These are phyloP conservation scores for Lamproptera curius DNA, from an alignment of 2,888 invertebrate species.

Conservation along the genomic window DNA sequence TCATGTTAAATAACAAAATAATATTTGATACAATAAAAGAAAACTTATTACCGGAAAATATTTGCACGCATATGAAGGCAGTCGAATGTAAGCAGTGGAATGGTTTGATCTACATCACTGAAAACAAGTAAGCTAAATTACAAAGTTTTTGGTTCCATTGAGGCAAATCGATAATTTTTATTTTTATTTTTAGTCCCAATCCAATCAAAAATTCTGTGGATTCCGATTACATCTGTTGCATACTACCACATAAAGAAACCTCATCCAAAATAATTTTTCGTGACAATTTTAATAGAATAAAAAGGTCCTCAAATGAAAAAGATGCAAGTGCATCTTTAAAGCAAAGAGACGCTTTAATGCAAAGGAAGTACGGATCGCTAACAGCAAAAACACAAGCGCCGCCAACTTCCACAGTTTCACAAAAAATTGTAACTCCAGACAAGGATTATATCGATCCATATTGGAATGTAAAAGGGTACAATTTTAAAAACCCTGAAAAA, in stretches of 20 bases:
- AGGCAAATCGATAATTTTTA: no score
- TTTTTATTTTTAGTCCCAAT: conserved; percentile 6
- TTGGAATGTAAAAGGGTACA: conserved; percentile 59
- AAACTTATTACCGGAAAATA: conserved; percentile 36
- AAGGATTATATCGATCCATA: conserved; percentile 57
- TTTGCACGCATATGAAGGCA: conserved; percentile 50
- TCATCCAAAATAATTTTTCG: conserved; percentile 35
- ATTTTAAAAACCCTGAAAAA: conserved; percentile 35
- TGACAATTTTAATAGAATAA: conserved; percentile 34
- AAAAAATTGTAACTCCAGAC: conserved; percentile 45
- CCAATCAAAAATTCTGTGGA: conserved; percentile 12
- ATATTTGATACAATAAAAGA: conserved; percentile 27
- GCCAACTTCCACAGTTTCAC: conserved; percentile 28
- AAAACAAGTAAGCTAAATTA: conserved; percentile 31
- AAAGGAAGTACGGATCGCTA: conserved; percentile 37
- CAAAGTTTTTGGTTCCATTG: background rate
- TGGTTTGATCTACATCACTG: conserved; percentile 44
- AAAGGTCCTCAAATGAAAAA: conserved; percentile 36
- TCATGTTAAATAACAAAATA: conserved; percentile 26
- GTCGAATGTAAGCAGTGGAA: conserved; percentile 41
- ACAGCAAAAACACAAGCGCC: conserved; percentile 30
- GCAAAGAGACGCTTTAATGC: conserved; percentile 51
- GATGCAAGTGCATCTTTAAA: conserved; percentile 35
- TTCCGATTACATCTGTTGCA: conserved; percentile 43
- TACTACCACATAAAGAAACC: conserved; percentile 37